These are phyloP conservation scores for Oxyura jamaicensis DNA, from an alignment of 2,113 vertebrate species.

Conservation along the genomic window DNA sequence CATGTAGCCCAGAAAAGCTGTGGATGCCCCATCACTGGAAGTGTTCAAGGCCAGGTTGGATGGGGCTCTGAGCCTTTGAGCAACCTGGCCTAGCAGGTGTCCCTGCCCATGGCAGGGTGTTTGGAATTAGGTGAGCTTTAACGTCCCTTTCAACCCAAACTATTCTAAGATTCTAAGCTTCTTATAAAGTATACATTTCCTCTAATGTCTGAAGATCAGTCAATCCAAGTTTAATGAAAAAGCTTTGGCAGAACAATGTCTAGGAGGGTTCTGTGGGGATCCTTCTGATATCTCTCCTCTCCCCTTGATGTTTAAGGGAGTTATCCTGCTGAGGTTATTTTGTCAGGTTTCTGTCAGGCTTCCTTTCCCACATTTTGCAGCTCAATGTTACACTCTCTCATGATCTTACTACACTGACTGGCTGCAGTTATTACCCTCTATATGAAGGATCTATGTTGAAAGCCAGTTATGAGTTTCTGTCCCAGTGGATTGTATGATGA, in stretches of 20 bases:
- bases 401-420: conserved; percentile 84
- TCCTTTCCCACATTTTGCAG: conserved; percentile 71
- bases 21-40: no score
- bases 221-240: conserved; percentile 23
- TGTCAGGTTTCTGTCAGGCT: conserved; percentile 71
- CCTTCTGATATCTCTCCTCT: neutral
- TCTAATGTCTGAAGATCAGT: conserved; percentile 6
- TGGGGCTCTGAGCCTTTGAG: no score
- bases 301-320: neutral
- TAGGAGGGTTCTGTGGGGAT: neutral
- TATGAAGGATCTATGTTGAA: conserved; percentile 90
- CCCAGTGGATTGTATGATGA: conserved; percentile 88
- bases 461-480: conserved; percentile 95
- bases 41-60: no score
- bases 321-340: conserved; percentile 30
- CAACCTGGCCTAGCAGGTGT: no score
- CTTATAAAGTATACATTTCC: conserved; percentile 16
- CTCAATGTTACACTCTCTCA: conserved; percentile 78
- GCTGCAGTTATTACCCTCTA: conserved; percentile 90
- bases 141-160: no score
- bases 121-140: no score
- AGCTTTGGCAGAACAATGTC: neutral
- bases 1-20: no score
- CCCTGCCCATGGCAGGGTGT: no score
- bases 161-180: no score